These are phyloP conservation scores for Drosophila pseudoananassae DNA, from an alignment of 1,140 invertebrate genomes.

Conservation along the genomic window DNA sequence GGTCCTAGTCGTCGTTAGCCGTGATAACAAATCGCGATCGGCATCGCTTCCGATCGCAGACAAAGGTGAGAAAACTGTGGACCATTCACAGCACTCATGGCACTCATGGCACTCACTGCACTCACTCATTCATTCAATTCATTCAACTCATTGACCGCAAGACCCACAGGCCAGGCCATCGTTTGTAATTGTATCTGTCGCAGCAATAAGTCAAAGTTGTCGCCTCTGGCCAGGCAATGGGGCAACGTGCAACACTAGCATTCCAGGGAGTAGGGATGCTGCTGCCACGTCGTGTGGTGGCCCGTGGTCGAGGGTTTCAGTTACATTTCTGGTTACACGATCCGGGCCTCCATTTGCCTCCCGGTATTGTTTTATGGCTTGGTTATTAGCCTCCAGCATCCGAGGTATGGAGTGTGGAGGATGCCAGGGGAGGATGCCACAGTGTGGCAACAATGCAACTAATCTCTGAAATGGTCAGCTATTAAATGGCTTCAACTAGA, in stretches of 20 bases:
- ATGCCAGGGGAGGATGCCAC: not conserved
- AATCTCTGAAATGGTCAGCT: slow-evolving; percentile 54
- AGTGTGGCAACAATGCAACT: slow-evolving; percentile 3
- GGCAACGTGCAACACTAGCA: slow-evolving; percentile 7
- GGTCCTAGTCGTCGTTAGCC: slow-evolving; percentile 45
- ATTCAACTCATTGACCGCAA: slow-evolving; percentile 74
- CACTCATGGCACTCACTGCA: slow-evolving; percentile 3
- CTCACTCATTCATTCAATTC: slow-evolving; percentile 40
- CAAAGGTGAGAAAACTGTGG: slow-evolving; percentile 72
- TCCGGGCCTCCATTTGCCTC: slow-evolving; percentile 36
- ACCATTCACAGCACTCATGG: not conserved
- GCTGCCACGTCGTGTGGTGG: slow-evolving; percentile 28
- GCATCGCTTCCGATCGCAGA: slow-evolving; percentile 75
- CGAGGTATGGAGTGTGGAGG: no score
- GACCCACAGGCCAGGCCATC: slow-evolving; percentile 46
- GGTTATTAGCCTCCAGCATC: slow-evolving; percentile 55
- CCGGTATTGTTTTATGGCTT: slow-evolving; percentile 74
- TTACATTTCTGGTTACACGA: slow-evolving; percentile 50
- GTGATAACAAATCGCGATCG: slow-evolving; percentile 78
- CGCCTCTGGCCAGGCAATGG: slow-evolving; percentile 10
- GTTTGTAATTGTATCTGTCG: slow-evolving; percentile 80
- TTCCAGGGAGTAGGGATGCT: not conserved
- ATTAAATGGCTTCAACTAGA: slow-evolving; percentile 69
- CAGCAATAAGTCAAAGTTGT: slow-evolving; percentile 78
- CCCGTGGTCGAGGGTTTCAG: slow-evolving; percentile 41